Base-by-base conservation (phyloP, 2,113 vertebrate genomes). In the Epinephelus fuscoguttatus region DNA sequence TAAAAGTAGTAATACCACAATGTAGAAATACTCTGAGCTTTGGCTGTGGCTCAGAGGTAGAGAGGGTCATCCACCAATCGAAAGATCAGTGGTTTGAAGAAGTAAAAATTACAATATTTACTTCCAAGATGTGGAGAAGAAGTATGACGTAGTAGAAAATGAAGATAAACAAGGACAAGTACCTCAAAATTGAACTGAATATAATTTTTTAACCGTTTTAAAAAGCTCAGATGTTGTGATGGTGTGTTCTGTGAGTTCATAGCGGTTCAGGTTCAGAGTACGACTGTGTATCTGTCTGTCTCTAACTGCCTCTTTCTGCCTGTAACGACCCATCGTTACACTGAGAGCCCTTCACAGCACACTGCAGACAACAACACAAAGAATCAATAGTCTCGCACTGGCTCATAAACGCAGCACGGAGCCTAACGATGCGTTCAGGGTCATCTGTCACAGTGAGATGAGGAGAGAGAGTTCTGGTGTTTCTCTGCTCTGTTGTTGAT, bases 381-480 rank as follows among this genome's bases (percentile, higher is more conserved):
- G 17, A 62, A 86, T 78, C 79, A 45, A 74, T 69, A 49, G 18
- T 50, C 59, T 55, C 57, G 2, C 12, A 23, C 25, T 5, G 55
- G 73, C 33, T 61, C 69, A 25, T 69, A 19, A 78, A 86, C 14
- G 62, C 79, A 62, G 62, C 47, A 5, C n/a, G 1, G 49, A 27
- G 61, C 61, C 21, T 81, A 78, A 81, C 78, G 78, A 73, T 81
- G 79, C 69, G 4, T 86, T 86, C 74, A 78, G 49, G 78, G 68
- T 73, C 78, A 23, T 73, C 78, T 49, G 84, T 71, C 78, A 77
- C 45, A 33, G 52, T 8, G 56, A 27, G 49, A 74, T 1, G 56
- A 47, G 63, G 55, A 23, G 62, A 53, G 60, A 27, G 59, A 19
- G 49, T 57, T 23, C 25, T 11, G 61, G 13, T 17, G 17, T 49